Conservation (phyloP, 2,888 invertebrate genomes). For the Anorthoa munda region DNA sequence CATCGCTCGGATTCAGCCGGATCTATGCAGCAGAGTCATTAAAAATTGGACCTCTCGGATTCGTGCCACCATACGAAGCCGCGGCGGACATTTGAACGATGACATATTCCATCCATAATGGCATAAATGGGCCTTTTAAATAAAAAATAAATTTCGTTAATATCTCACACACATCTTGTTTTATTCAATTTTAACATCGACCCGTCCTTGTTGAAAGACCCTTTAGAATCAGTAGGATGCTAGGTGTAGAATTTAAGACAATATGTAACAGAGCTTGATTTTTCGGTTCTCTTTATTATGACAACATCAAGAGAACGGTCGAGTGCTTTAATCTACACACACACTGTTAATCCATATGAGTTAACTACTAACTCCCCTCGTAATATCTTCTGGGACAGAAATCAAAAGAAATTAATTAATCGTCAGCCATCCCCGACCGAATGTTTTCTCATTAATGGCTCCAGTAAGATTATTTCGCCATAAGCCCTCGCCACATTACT, state of each 20-base stretch:
- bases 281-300: neutral
- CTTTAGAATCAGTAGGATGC: neutral
- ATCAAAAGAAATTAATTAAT: constrained; percentile 79
- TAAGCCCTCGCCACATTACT: constrained; percentile 82
- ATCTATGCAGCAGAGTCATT: no score
- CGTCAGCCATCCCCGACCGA: constrained; percentile 73
- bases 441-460: constrained; percentile 86
- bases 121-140: no score
- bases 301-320: neutral
- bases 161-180: no score
- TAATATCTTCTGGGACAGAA: constrained; percentile 58
- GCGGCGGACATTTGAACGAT: no score
- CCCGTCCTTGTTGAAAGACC: no score
- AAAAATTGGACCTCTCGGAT: no score
- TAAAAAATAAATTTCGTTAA: no score
- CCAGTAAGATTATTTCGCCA: constrained; percentile 85
- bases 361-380: constrained; percentile 50
- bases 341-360: constrained; percentile 36
- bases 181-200: no score
- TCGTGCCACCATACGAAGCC: no score
- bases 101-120: no score
- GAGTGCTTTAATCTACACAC: constrained; percentile 7
- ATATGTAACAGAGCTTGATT: no score
- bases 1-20: no score
- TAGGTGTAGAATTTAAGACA: neutral